Base-by-base conservation (phyloP, 2,113 vertebrate genomes). In the Alectura lathami region DNA sequence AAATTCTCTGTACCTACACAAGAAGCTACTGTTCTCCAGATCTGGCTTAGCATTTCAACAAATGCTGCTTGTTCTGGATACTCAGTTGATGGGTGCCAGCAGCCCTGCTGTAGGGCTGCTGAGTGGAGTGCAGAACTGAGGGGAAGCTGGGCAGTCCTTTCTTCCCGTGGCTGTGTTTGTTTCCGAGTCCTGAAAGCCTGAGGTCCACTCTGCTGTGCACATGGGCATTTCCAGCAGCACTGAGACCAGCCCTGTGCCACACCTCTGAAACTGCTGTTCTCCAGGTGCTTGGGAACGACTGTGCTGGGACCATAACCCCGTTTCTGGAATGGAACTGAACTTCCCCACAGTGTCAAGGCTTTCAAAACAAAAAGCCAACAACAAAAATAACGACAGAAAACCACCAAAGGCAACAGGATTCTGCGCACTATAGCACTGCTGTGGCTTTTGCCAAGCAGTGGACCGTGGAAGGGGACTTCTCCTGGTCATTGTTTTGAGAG, bases 21-120 rank as follows among this genome's bases (percentile, higher is more conserved):
- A 69, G 70, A 69, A 68, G 81, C 66, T 50, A 91, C 53, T 96
- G 93, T 94, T 96, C 86, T 92, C 74, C 72, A 92, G 94, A 92
- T 88, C 86, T 91, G 89, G 69, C 84, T 96, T 97, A 84, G 80
- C 17, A 1, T 92, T 95, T 75, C 36, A 92, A 95, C 88, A 96
- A 96, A 43, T 21, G 43, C 20, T 60, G 34, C 60, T 93, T 96
- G 92, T 95, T 94, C 73, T 88, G 77, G 42, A 2, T 70, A 36
- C 51, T 94, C 70, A 74, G 63, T 80, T 72, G 80, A 17, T 80
- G 72, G 70, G 69, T 54, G 89, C 86, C 60, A 67, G 24, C 64
- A 83, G 70, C 30, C 17, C 21, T 93, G 62, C 66, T 76, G 64
- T 56, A 54, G 77, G 64, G 50, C 60, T 77, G 67, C 40, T 62